A percentile compares a stretch with the other conserved stretches of the same genome.
Evolutionary conservation across 2,797 vertebrate species (phyloP).

Genomic region (Cyclura pinguis): DNA sequence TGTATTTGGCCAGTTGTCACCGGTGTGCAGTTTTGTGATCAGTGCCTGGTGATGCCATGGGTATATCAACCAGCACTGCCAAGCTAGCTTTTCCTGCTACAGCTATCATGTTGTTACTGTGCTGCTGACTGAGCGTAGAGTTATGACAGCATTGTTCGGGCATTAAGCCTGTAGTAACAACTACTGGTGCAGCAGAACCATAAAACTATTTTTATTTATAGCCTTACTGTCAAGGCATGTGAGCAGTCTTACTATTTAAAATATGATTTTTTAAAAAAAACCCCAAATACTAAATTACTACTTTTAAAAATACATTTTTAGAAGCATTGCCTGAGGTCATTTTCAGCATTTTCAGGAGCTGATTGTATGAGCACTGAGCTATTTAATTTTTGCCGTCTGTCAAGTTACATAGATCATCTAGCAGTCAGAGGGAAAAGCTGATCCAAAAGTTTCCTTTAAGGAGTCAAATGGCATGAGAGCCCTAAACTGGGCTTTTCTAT

Average conservation of each 20-base stretch:
- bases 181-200: not conserved
- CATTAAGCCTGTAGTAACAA: not conserved
- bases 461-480: not conserved
- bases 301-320: not conserved
- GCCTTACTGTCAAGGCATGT: not conserved
- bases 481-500: not conserved
- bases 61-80: not conserved
- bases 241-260: not conserved
- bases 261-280: not conserved
- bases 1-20: not conserved
- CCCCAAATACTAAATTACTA: not conserved
- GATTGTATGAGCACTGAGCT: not conserved
- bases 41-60: not conserved
- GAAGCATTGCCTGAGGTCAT: not conserved
- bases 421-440: not conserved
- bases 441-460: not conserved
- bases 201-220: not conserved
- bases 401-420: not conserved
- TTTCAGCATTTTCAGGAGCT: not conserved
- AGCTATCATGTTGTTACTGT: not conserved
- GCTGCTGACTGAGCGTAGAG: not conserved
- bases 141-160: not conserved
- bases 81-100: not conserved
- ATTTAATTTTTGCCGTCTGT: not conserved
- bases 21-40: not conserved